These are phyloP conservation scores for Empis livida DNA, from an alignment of 2,888 invertebrate genomes.

Conservation along the genomic window DNA sequence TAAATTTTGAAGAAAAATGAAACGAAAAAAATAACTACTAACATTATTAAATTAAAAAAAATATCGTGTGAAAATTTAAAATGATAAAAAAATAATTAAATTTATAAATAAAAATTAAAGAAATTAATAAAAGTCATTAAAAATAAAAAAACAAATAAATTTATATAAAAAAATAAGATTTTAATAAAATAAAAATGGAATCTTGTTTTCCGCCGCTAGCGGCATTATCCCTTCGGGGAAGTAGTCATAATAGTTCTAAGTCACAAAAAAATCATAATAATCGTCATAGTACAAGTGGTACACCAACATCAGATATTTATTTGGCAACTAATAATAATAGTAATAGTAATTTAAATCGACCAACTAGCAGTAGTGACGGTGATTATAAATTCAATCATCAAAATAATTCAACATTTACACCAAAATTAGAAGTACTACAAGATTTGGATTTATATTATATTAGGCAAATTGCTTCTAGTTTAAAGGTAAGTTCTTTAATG, in stretches of 20 bases:
- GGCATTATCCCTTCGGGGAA: slow-evolving; percentile 34
- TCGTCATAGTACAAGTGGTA: slow-evolving; percentile 25
- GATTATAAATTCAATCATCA: neutral
- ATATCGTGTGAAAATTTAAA: neutral
- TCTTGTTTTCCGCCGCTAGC: slow-evolving; percentile 40
- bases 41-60: neutral
- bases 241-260: slow-evolving; percentile 17
- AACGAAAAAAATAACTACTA: neutral
- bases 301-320: neutral
- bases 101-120: neutral
- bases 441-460: slow-evolving; percentile 43
- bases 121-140: neutral
- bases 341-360: neutral
- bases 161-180: neutral
- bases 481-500: slow-evolving; percentile 34
- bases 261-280: slow-evolving; percentile 18
- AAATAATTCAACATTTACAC: slow-evolving; percentile 14
- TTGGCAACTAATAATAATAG: slow-evolving; percentile 6
- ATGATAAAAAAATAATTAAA: neutral
- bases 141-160: neutral
- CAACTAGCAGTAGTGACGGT: neutral
- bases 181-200: slow-evolving; percentile 28
- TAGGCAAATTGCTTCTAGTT: slow-evolving; percentile 41
- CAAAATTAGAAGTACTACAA: slow-evolving; percentile 38
- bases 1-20: no score